Base-by-base conservation (phyloP, 2,797 vertebrate genomes). In the Enteromius unitaeniatus region DNA sequence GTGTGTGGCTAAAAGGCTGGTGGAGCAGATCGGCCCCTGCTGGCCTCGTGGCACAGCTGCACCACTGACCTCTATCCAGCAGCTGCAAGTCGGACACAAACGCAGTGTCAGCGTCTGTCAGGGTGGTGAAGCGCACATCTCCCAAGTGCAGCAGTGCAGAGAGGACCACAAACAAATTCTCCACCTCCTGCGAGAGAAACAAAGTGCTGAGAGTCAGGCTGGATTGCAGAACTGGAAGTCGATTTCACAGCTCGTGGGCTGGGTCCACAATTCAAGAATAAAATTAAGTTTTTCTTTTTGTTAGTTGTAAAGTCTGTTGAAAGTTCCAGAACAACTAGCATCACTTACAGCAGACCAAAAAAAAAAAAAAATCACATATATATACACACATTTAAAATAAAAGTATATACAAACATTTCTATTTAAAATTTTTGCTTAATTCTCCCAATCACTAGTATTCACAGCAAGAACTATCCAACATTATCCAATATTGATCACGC, bases 61-160 rank as follows among this genome's bases (percentile, higher is more conserved):
- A 67, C 1, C 42, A 93, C 97, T 95, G 91, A 99, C 98, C 97
- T 97, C 94, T 95, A 53, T 99, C 97, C 89, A 99, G 94, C 15
- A 96, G 95, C 94, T 96, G 97, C 90, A 96, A 93, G 93, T 99
- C 96, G 34, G 97, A 96, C 67, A 97, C 95, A 1, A 94, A 92
- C 7, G 97, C 96, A 6, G 95, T 92, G 82, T 97, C 95, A 0
- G 93, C 89, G 42, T 97, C 96, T 0, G 95, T 95, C 89, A 96
- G 88, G 1, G 95, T 82, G 0, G 95, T 96, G 88, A 99, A 99
- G 87, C 88, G 87, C 75, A 99, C 84, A 88, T 99, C 97, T 75
- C 97, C 98, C 0, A 98, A 92, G 87, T 97, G 97, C 77, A 99
- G 90, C 76, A 97, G 92, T 4, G 96, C 96, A 1, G 97, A 95